Evolutionary conservation across 2,888 invertebrate genomes (phyloP), one percentile per base, ranked within the genome.

Genomic region (Lapara coniferarum): DNA sequence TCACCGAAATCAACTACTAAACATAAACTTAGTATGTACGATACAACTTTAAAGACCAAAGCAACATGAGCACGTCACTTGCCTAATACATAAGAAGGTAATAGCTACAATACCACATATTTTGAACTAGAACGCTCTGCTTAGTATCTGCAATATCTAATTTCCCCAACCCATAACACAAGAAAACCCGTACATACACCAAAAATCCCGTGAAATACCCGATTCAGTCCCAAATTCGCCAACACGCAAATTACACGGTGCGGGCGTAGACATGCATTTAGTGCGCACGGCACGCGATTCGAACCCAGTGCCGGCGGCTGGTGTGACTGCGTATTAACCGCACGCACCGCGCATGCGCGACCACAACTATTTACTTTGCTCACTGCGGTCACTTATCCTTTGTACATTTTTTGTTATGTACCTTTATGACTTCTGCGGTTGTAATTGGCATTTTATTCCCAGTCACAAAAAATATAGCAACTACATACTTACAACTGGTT

Each of bases 181-280:
- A n/a, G n/a, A 10, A 12, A n/a, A 63, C 12, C 16, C 59, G 46
- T 3, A 19, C 19, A 10, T 46, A 46, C 46, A 0, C 10, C 10
- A 63, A 46, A 46, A 63, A 25, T 63, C 5, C 59, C 59, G 46
- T 16, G 16, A 63, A 63, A 63, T 63, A 37, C 59, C 70, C 37
- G 37, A 37, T 8, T 37, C 37, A 37, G 37, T 37, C 14, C 72
- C 77, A 76, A 73, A 74, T 76, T 73, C 71, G 73, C 69, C 69
- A 14, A 56, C 58, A 59, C 69, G 59, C 53, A 67, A 30, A 59
- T 63, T 19, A 63, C 49, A 49, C 46, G 49, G 55, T 55, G 55
- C 55, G 55, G 10, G 55, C 51, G 49, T 57, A 68, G 56, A 68
- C 68, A 68, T 58, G 56, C 14, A 19, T 63, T 59, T 63, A 63